phyloP scores from a whole-genome alignment of 2,797 vertebrate genomes.

The Phalloptychus januarius region DNA sequence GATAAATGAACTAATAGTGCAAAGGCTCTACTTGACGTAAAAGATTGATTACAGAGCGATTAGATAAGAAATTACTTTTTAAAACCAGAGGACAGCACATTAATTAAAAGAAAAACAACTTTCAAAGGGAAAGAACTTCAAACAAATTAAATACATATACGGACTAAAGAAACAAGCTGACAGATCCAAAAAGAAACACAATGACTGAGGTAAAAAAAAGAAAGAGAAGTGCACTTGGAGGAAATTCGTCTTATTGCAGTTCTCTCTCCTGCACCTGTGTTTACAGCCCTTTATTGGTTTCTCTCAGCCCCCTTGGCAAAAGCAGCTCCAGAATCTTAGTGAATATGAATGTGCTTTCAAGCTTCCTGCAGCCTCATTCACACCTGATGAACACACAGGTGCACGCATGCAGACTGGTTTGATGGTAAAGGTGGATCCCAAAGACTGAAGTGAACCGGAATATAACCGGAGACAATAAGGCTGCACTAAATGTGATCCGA shows the following conservation, averaged over 20 bases:
- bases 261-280: conserved; percentile 20
- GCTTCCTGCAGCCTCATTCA: conserved; percentile 18
- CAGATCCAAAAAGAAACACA: not conserved
- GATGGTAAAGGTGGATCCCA: not conserved
- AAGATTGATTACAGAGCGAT: conserved; percentile 3
- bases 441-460: not conserved
- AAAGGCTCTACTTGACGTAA: conserved; percentile 28
- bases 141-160: not conserved
- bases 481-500: not conserved
- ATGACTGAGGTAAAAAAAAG: not conserved
- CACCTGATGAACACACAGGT: conserved; percentile 12
- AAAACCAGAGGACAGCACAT: not conserved
- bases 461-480: not conserved
- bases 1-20: conserved; percentile 2
- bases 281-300: conserved; percentile 22
- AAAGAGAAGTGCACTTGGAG: not conserved
- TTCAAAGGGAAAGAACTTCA: conserved; percentile 3
- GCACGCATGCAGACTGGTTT: conserved; percentile 1
- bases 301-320: conserved; percentile 13
- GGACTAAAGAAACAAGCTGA: not conserved
- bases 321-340: conserved; percentile 10
- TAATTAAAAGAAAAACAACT: conserved; percentile 1
- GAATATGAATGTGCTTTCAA: conserved; percentile 20
- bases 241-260: not conserved
- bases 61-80: conserved; percentile 20